A percentile compares a stretch with the other conserved stretches of the same genome.
These are phyloP conservation scores for Protobothrops mucrosquamatus DNA, from an alignment of 2,113 vertebrate species.

Conservation along the genomic window DNA sequence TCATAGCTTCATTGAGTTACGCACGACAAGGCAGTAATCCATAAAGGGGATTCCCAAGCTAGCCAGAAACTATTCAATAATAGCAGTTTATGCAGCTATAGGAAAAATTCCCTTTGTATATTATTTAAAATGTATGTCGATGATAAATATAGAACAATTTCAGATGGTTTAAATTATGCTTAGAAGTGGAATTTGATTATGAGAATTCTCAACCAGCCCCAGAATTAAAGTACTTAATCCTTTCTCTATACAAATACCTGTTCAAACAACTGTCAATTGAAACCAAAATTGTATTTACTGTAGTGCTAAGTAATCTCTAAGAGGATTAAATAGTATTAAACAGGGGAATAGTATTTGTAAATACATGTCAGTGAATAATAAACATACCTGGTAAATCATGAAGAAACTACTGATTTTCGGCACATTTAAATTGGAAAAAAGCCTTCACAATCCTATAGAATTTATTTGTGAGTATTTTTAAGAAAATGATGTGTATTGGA, in stretches of 20 bases:
- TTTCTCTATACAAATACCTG: neutral
- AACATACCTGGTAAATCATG: neutral
- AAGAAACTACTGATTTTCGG: neutral
- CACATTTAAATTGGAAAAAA: neutral
- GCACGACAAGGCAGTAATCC: no score
- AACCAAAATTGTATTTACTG: neutral
- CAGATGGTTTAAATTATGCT: neutral
- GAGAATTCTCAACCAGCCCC: neutral
- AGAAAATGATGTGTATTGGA: neutral
- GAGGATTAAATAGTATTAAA: slow-evolving; percentile 15
- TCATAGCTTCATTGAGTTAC: no score
- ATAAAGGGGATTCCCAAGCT: neutral
- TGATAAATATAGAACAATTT: neutral
- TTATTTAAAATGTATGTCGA: neutral
- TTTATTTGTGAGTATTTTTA: neutral
- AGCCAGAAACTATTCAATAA: neutral
- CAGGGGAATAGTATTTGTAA: slow-evolving; percentile 10
- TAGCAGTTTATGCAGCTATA: neutral
- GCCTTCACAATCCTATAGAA: neutral
- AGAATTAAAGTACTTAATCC: neutral
- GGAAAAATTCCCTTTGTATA: neutral
- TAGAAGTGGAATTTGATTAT: slow-evolving; percentile 1
- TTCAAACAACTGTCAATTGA: neutral
- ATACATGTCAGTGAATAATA: slow-evolving; percentile 4
- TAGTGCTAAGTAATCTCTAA: slow-evolving; percentile 23